These are phyloP conservation scores for Danio kyathit DNA, from an alignment of 2,797 vertebrate genomes.

Conservation along the genomic window DNA sequence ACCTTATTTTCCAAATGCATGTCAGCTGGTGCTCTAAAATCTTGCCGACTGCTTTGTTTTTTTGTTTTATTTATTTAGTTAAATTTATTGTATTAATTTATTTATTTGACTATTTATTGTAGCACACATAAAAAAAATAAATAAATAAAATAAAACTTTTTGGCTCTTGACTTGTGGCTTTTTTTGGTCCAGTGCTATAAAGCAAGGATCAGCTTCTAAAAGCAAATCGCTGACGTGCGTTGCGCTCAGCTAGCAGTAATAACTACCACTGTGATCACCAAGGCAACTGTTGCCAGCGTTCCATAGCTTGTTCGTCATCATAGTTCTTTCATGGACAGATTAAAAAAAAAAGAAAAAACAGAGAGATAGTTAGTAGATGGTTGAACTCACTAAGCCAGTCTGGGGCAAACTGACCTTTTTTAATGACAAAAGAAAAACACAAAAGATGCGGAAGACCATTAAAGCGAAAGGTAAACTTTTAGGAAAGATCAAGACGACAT, in stretches of 20 bases:
- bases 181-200: slow-evolving; percentile 20
- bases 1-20: too few relatives aligned
- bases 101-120: too few relatives aligned
- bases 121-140: too few relatives aligned
- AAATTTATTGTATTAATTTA: too few relatives aligned
- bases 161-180: slow-evolving; percentile 37
- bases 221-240: slow-evolving; percentile 15
- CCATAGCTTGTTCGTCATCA: slow-evolving; percentile 45
- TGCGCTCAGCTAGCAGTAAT: slow-evolving; percentile 50
- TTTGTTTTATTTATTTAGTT: too few relatives aligned
- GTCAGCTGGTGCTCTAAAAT: too few relatives aligned
- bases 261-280: slow-evolving; percentile 56
- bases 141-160: too few relatives aligned
- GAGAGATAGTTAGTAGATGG: neutral
- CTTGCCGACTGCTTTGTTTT: too few relatives aligned
- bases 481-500: slow-evolving; percentile 22
- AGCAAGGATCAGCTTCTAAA: slow-evolving; percentile 40
- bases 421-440: neutral
- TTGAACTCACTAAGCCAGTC: neutral
- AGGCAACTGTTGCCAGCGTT: slow-evolving; percentile 58
- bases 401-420: slow-evolving; percentile 21
- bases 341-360: neutral
- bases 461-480: neutral
- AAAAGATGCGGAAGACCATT: slow-evolving; percentile 7
- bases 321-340: slow-evolving; percentile 22